Percentiles rank a stretch among this genome's conserved stretches.
Evolutionary conservation across 2,888 invertebrate species (phyloP).

Genomic region (Calameuta filiformis): DNA sequence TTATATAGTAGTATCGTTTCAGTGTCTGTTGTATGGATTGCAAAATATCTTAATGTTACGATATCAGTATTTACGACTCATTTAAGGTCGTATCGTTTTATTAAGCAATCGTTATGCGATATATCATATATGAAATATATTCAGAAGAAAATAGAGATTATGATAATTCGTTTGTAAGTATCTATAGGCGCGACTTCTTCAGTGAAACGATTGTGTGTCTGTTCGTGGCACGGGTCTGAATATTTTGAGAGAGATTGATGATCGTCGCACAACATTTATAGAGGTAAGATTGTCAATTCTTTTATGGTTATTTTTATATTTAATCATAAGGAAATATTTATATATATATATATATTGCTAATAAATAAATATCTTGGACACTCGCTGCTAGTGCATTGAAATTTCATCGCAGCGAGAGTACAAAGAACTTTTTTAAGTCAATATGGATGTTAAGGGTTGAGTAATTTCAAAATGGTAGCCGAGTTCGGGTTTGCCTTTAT

Average conservation of each 20-base stretch:
- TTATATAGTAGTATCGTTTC: background rate
- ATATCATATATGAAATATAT: background rate
- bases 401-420: background rate
- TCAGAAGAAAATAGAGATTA: background rate
- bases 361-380: background rate
- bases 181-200: background rate
- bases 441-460: background rate
- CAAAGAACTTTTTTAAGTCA: background rate
- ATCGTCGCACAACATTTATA: background rate
- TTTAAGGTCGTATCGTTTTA: background rate
- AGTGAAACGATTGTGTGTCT: background rate
- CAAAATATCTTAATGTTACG: background rate
- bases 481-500: background rate
- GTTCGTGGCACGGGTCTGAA: background rate
- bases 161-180: background rate
- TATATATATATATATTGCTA: background rate
- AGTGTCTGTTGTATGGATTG: background rate
- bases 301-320: background rate
- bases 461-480: background rate
- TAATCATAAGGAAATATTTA: background rate
- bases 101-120: background rate
- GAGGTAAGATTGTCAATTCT: background rate
- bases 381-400: background rate
- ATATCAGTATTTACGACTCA: background rate
- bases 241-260: background rate